Base-by-base conservation (phyloP, 2,888 invertebrate genomes). In the Ametastegia equiseti region DNA sequence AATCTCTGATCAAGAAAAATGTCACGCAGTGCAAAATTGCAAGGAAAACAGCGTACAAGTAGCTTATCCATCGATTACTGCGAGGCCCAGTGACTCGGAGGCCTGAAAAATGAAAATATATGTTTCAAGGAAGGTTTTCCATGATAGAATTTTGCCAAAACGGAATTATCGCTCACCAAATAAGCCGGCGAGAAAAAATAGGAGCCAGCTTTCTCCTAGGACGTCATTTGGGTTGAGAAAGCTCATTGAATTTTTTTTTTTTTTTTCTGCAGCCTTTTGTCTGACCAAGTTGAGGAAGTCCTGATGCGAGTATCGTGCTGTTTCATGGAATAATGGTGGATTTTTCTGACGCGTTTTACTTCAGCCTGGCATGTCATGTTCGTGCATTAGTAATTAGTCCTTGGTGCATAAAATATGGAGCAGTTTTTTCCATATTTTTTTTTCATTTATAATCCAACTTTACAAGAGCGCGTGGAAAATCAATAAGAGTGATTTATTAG, bases 321-420 rank as follows among this genome's bases (percentile, higher is more conserved):
- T 15, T 23, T 67, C 11, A 13, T 19, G 15, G 15, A 71, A 71
- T 45, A 47, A 67, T 47, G 47, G 27, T 47, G 47, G 27, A 47
- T 45, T 23, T 1, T 47, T 30, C 30, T 47, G 15, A 42, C 42
- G 30, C 30, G 13, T 27, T 15, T 36, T 54, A 19, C 23, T 75
- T 33, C 19, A 54, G 4, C 54, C 75, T 54, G 33, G 75, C 75
- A 75, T 50, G 54, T 50, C 19, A 54, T 36, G 19, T 33, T 54
- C 54, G 75, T 75, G 75, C 30, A 75, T 75, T 75, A 75, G 50
- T 54, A 75, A 75, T 36, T 54, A 75, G 50, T 75, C 75, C 75
- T 75, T 75, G 75, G 50, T 75, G 50, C 54, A 75, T 75, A 75
- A 75, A 75, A 54, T 36, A 75, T 75, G 33, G 30, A n/a, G n/a